These are phyloP conservation scores for Cynopterus brachyotis DNA, from an alignment of 2,113 vertebrate genomes.

Conservation along the genomic window DNA sequence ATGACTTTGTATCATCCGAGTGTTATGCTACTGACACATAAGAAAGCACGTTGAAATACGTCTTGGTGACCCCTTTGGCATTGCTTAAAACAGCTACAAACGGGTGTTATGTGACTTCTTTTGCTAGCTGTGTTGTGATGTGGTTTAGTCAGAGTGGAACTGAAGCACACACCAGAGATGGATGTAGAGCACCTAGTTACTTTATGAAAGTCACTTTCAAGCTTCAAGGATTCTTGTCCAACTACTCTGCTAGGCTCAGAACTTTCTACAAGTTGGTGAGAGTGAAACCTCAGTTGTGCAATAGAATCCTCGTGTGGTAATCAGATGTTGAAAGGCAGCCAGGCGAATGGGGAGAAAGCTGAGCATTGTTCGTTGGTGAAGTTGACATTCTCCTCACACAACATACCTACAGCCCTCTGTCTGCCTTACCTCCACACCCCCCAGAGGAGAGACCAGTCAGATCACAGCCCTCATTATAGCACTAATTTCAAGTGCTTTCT, in stretches of 20 bases:
- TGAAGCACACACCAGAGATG: background rate
- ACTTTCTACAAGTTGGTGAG: no score
- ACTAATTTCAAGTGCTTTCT: background rate
- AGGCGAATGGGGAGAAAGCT: rapidly evolving
- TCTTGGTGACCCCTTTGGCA: background rate
- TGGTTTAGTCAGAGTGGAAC: background rate
- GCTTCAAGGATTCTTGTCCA: background rate
- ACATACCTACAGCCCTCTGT: background rate
- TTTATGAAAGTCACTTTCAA: background rate
- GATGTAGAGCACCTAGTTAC: background rate
- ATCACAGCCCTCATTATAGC: background rate
- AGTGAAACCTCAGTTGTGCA: background rate
- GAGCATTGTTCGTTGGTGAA: background rate
- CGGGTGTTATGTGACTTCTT: background rate
- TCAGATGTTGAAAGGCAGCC: no score
- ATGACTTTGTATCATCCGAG: background rate
- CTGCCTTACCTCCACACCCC: background rate
- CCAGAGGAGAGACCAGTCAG: background rate
- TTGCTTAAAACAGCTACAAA: background rate
- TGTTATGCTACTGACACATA: background rate
- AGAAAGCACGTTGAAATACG: background rate
- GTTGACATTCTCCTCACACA: background rate
- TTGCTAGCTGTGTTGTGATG: background rate
- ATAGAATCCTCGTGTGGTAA: background rate
- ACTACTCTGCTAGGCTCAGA: background rate